Evolutionary conservation across 2,113 vertebrate species (phyloP), one percentile per base, ranked within the genome.

Genomic region (Salminus brasiliensis): DNA sequence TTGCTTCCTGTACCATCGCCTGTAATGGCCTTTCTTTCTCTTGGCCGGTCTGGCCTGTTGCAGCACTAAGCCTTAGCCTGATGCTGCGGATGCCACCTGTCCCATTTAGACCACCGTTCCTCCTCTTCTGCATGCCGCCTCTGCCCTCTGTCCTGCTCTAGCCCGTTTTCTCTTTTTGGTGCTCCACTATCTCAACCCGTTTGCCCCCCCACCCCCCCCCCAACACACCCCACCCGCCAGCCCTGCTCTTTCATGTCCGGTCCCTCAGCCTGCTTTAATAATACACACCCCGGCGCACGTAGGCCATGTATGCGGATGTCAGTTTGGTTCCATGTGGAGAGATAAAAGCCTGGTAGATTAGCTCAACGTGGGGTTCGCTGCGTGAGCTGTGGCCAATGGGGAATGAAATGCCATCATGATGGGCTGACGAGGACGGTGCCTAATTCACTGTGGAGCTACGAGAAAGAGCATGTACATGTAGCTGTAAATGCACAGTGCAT

Each of bases 301-400:
- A 52, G 62, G 25, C 30, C 49, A 66, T 59, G 63, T 62, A 65
- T 65, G 60, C 49, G 59, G 72, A 73, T 72, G 66, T 76, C 66
- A 65, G 47, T 72, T 63, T 69, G 76, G 87, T 90, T 90, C 80
- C 76, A 8, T 87, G 89, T 84, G 84, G 87, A 85, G 85, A 80
- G 83, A 84, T 86, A 86, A 91, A 91, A 87, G 88, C 59, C 32
- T 62, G 84, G 88, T 88, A 87, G 88, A 87, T 74, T 53, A 32
- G n/a, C 72, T 72, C 71, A 16, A 9, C 43, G 23, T 15, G 7
- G 49, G 27, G 60, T 29, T 79, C 5, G 32, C 71, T 12, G 15
- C 66, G 63, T 80, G 49, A 34, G 25, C 57, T 36, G 27, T 18
- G 52, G 49, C 65, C 66, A 59, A 57, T 34, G 8, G 70, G 43